phyloP scores from a whole-genome alignment of 2,888 invertebrate genomes.

The Campoletis raptor region DNA sequence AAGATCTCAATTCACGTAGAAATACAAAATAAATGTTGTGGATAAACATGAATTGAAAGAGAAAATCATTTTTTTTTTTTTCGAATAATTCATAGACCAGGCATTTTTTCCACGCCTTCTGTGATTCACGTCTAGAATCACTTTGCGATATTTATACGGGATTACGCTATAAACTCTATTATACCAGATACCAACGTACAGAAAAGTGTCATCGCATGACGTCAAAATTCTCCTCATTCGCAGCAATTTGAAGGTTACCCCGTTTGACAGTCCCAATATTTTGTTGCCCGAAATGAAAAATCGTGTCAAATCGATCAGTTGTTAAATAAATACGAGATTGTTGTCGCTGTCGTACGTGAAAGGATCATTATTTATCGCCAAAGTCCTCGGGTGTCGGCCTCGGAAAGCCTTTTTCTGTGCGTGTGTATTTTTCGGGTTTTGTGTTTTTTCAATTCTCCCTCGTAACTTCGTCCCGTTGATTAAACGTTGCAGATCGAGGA shows the following conservation, averaged over 20 bases:
- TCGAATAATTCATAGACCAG: background rate
- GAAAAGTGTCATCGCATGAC: conserved; percentile 58
- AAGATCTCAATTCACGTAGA: background rate
- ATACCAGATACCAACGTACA: conserved; percentile 27
- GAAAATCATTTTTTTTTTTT: background rate
- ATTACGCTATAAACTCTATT: conserved; percentile 15
- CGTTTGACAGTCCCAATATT: conserved; percentile 63
- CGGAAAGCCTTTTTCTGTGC: conserved; percentile 6
- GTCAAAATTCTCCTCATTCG: conserved; percentile 58
- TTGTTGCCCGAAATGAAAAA: conserved; percentile 26
- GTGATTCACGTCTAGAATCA: conserved; percentile 17
- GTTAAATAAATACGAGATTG: background rate
- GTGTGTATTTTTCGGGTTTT: conserved; percentile 8
- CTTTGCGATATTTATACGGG: conserved; percentile 16
- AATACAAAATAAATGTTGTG: background rate
- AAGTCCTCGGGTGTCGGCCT: conserved; percentile 20
- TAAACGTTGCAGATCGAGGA: background rate
- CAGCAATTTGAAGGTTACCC: conserved; percentile 64
- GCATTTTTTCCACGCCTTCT: conserved; percentile 5
- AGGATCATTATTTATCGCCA: background rate
- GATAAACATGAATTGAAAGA: background rate
- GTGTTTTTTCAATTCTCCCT: conserved; percentile 17
- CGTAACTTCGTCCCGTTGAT: conserved; percentile 15
- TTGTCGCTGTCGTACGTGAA: background rate
- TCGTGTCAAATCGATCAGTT: conserved; percentile 14